phyloP scores from a whole-genome alignment of 2,888 invertebrate genomes.

The Cartodere bifasciata region DNA sequence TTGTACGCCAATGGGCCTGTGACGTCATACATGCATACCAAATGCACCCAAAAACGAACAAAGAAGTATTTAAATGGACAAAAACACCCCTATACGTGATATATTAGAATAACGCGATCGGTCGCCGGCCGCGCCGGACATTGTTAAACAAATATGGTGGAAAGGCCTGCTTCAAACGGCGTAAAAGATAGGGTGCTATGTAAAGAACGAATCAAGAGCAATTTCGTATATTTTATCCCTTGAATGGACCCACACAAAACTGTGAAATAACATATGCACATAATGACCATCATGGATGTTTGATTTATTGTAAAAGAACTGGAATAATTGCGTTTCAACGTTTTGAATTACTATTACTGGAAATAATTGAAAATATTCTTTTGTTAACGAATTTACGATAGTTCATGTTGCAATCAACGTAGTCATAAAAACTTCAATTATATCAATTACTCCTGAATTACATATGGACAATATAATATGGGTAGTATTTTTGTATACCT shows the following conservation, averaged over 20 bases:
- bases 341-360: conserved; percentile 14
- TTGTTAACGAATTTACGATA: conserved; percentile 1
- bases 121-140: conserved; percentile 9
- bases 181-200: conserved; percentile 13
- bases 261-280: conserved; percentile 21
- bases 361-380: conserved; percentile 15
- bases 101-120: too few species aligned
- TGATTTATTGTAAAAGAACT: too few species aligned
- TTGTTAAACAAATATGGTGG: conserved; percentile 20
- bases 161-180: conserved; percentile 14
- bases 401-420: too few species aligned
- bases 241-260: conserved; percentile 23
- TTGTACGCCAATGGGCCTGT: too few species aligned
- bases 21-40: too few species aligned
- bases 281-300: conserved; percentile 22
- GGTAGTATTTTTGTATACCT: too few species aligned
- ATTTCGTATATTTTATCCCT: conserved; percentile 12
- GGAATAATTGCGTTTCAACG: conserved; percentile 12
- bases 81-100: too few species aligned
- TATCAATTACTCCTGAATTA: too few species aligned
- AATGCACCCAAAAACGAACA: too few species aligned
- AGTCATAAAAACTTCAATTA: too few species aligned
- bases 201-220: conserved; percentile 13
- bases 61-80: too few species aligned
- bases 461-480: too few species aligned